Base-by-base conservation (phyloP, 1,140 invertebrate genomes). In the Panagrolaimus sp. region DNA sequence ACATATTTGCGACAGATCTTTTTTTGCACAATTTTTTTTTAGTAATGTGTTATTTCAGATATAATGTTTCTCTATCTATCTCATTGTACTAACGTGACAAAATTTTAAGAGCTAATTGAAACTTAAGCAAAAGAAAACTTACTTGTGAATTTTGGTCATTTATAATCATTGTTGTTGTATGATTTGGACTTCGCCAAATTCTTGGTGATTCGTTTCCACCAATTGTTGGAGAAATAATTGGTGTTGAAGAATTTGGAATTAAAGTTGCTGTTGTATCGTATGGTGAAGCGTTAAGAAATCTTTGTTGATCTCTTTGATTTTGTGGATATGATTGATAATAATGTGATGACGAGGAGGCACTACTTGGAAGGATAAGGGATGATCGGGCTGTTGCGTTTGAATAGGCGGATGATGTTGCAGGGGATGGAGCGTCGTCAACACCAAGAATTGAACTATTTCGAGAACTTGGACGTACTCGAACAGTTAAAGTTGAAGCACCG, bases 211-310 rank as follows among this genome's bases (percentile, higher is more conserved):
- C 51, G n/a, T 57, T 27, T 57, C 20, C 27, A 11, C 51, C 51
- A 27, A 25, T 57, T 11, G 31, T 38, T 38, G 31, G 31, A 4
- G 51, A 57, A 57, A 57, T 57, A 27, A 27, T 16, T 5, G 51
- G 20, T 0, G 51, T 57, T 20, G 9, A 23, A 25, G 13, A n/a
- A 25, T 27, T 57, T 20, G 20, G 20, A 57, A 57, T 57, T 11
- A 67, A n/a, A 13, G 66, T 27, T 51, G n/a, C 65, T 51, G 20
- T 67, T 5, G 66, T 61, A 27, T 67, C 66, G 66, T 67, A 67
- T 16, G 66, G 66, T 8, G 66, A 67, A 13, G 66, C 53, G 38
- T 44, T 67, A 44, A 65, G 46, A 31, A 16, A 57, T 27, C 51
- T 38, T 38, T 38, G 31, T 38, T 38, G 51, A 16, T 9, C 51